Base-by-base conservation (phyloP, 2,113 vertebrate genomes). In the Ranitomeya variabilis region DNA sequence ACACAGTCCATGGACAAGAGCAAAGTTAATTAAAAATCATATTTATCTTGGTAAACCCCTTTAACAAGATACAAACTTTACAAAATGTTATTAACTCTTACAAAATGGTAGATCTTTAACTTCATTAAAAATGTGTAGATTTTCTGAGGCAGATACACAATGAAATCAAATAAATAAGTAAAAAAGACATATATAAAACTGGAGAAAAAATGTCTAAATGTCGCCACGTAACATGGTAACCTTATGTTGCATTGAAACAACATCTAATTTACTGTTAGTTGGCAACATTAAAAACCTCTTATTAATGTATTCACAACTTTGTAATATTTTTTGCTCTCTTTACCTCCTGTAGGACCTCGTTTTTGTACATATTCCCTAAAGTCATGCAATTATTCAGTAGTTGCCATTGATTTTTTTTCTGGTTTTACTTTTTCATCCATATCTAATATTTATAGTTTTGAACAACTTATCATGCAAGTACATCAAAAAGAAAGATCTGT, bases 211-310 rank as follows among this genome's bases (percentile, higher is more conserved):
- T 59, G 31, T 9, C 79, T 60, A 26, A 62, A 80, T 60, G 60
- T 80, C 79, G 23, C 57, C 15, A n/a, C 19, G 51, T 54, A 23
- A 81, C 55, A 31, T 11, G 6, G 14, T 16, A 80, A 60, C 55
- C 18, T 60, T 23, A 59, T 60, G 79, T 60, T 80, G 55, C 57
- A 59, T 26, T 80, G 13, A 23, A 16, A 9, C 15, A 4, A 80
- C 26, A 37, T 64, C 62, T 81, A 81, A 81, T 81, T 81, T 81
- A 11, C 57, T 62, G 15, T 45, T 81, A 62, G 62, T 64, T 81
- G 57, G 7, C 31, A 62, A 37, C 15, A 37, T 31, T 81, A 62
- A 81, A 81, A 81, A 64, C 26, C 59, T 81, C 37, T 62, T 64
- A 81, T 81, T 55, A 59, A 81, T 62, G 57, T 62, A 37, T 23